Evolutionary conservation across 2,888 invertebrate genomes (phyloP), one percentile per base, ranked within the genome.

Genomic region (Limnephilus marmoratus): DNA sequence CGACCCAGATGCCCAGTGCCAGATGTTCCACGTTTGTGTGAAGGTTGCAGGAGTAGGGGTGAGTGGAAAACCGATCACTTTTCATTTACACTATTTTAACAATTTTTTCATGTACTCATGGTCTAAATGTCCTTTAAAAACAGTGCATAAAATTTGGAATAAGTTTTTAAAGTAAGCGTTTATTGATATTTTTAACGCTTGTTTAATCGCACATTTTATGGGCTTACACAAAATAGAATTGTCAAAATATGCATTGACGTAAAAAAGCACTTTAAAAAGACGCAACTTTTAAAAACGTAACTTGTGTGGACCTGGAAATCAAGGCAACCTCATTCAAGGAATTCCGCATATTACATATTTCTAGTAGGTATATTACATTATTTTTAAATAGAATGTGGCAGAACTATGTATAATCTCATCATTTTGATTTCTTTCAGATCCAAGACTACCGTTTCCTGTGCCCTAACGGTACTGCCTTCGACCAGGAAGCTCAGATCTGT

Each of bases 401-500:
- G 3, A 13, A 15, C 15, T 49, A 49, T 68, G 9, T 24, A 68
- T 24, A 24, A 18, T 53, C 18, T 92, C 85, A 87, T 91, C 13
- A 85, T 86, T 86, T 86, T 86, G 5, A n/a, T n/a, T n/a, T n/a
- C 92, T 95, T 95, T 83, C 94, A 97, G 97, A 96, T 98, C 93
- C 97, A 98, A 95, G 98, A 98, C 96, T 98, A 97, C 96, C 97
- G 98, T 94, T 98, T 98, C 96, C 97, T 98, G 95, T 98, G 98
- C 94, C 98, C 98, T 81, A 98, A 98, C 94, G 98, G 98, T 94
- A 98, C 98, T 2, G 97, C 98, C 94, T 99, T 99, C 96, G 98
- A 99, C 95, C 98, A 98, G 95, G 98, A 98, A 95, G 98, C 98
- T 92, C 98, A 98, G 95, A 98, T 98, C 41, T 99, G 98, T 95